phyloP scores from a whole-genome alignment of 2,888 invertebrate species.

The Lamellibrachia satsuma region DNA sequence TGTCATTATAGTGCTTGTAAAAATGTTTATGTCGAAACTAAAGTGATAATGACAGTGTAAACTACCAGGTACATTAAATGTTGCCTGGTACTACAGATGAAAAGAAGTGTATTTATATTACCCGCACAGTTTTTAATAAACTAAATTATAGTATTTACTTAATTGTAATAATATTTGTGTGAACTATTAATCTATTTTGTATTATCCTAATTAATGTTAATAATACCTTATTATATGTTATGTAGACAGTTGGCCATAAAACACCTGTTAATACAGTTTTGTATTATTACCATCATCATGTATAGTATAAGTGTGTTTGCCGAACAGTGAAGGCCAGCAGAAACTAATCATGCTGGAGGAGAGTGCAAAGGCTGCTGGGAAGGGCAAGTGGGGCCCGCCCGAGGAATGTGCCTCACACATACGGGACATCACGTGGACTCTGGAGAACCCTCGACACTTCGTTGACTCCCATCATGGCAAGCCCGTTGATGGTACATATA shows the following conservation, averaged over 20 bases:
- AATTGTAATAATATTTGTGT: background rate
- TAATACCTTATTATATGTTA: background rate
- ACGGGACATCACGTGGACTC: slow-evolving; percentile 86
- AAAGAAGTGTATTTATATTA: too few relatives aligned
- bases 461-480: slow-evolving; percentile 87
- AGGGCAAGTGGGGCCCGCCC: slow-evolving; percentile 73
- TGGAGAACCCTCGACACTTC: slow-evolving; percentile 84
- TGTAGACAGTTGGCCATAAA: background rate
- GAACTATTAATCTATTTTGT: background rate
- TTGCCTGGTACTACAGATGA: too few relatives aligned
- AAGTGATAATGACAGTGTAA: too few relatives aligned
- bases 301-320: background rate
- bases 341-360: slow-evolving; percentile 86
- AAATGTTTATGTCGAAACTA: too few relatives aligned
- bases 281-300: background rate
- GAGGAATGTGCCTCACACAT: slow-evolving; percentile 73
- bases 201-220: background rate
- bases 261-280: background rate
- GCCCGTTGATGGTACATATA: slow-evolving; percentile 73
- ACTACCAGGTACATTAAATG: too few relatives aligned
- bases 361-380: slow-evolving; percentile 84
- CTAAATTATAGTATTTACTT: background rate
- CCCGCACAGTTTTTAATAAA: too few relatives aligned
- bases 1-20: too few relatives aligned
- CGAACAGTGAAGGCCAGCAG: slow-evolving; percentile 64